Conservation (phyloP, 35 echinoderm and acorn worm genomes). For the Acanthaster planci region DNA sequence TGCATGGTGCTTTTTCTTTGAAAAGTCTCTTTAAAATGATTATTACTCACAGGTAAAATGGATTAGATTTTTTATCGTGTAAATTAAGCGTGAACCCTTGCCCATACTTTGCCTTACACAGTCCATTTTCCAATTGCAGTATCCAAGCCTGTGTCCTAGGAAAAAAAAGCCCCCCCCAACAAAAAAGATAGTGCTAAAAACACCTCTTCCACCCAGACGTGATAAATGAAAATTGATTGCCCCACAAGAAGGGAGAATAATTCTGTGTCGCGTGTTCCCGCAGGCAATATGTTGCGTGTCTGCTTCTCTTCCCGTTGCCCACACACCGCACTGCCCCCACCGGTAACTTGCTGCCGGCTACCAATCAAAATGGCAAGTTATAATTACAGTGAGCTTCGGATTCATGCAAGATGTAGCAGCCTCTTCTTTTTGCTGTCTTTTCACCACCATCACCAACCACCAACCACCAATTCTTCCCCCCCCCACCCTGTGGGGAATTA, state of each 20-base stretch:
- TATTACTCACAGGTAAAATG: no score
- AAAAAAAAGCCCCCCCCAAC: neutral
- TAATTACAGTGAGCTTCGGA: neutral
- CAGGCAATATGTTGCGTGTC: conserved; percentile 19
- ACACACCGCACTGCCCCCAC: neutral
- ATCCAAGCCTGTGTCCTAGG: neutral
- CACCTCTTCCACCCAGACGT: conserved; percentile 15
- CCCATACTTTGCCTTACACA: no score
- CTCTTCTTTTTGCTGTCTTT: neutral
- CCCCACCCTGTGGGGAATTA: neutral
- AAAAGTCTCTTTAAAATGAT: no score
- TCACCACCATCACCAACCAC: neutral
- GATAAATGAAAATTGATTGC: conserved; percentile 34
- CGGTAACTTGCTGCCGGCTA: neutral
- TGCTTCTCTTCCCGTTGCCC: neutral
- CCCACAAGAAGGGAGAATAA: conserved; percentile 9
- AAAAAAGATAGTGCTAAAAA: conserved; percentile 1
- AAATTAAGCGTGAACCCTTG: no score
- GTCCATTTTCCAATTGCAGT: no score
- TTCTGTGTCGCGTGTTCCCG: conserved; percentile 8
- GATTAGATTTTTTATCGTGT: no score
- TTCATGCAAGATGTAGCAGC: conserved; percentile 25
- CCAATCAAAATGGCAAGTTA: conserved; percentile 18
- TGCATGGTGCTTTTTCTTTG: no score
- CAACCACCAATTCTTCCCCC: neutral